Percentiles rank a stretch among this genome's conserved stretches.
phyloP scores from a whole-genome alignment of 1,140 invertebrate species.

The Hetaerina americana region DNA sequence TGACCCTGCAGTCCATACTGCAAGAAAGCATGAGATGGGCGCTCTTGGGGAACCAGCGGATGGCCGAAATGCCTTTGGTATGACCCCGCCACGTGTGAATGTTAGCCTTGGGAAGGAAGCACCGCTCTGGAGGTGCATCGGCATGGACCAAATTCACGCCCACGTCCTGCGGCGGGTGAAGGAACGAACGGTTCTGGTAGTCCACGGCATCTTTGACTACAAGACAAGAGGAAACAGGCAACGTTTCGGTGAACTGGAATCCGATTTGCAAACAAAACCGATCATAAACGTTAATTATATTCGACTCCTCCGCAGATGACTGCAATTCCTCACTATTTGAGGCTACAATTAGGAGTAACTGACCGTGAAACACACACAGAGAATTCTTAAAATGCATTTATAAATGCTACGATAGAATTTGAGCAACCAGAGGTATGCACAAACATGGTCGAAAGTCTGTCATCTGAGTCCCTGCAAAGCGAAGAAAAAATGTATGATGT shows the following conservation, averaged over 20 bases:
- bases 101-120: slow-evolving; percentile 93
- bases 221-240: slow-evolving; percentile 25
- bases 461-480: too few species aligned
- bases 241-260: too few species aligned
- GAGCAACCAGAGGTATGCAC: too few species aligned
- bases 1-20: slow-evolving; percentile 94
- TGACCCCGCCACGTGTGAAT: slow-evolving; percentile 96
- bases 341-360: too few species aligned
- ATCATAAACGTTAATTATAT: slow-evolving; percentile 3
- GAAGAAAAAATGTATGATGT: too few species aligned
- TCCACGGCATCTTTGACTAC: slow-evolving; percentile 86
- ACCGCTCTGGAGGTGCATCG: slow-evolving; percentile 85
- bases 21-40: slow-evolving; percentile 91
- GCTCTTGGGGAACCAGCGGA: slow-evolving; percentile 88
- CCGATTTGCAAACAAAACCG: too few species aligned
- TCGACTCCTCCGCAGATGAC: background rate
- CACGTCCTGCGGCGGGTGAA: slow-evolving; percentile 89
- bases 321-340: too few species aligned
- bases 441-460: too few species aligned
- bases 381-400: too few species aligned
- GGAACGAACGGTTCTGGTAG: slow-evolving; percentile 92
- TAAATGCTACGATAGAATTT: too few species aligned
- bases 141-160: slow-evolving; percentile 79
- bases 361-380: too few species aligned
- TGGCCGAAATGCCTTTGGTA: slow-evolving; percentile 91